Conservation (phyloP, 92 coral and sea anemone species). For the Phenganax subtilis region DNA sequence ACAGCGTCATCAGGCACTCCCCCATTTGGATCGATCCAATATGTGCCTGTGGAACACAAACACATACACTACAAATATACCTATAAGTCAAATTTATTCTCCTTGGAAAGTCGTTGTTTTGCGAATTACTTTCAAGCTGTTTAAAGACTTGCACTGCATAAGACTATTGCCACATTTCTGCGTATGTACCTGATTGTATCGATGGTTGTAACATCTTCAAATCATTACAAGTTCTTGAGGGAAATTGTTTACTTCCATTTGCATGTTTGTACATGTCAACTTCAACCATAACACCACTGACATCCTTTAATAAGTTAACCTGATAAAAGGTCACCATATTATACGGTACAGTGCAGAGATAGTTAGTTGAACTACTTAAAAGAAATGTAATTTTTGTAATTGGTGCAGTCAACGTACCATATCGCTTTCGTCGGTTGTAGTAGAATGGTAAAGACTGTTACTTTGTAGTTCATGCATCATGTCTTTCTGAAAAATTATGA, state of each 20-base stretch:
- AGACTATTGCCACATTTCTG: too few relatives aligned
- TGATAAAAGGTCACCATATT: background rate
- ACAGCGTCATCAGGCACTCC: constrained; percentile 85
- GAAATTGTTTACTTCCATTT: constrained; percentile 75
- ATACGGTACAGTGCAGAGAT: background rate
- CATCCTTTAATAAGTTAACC: constrained; percentile 38
- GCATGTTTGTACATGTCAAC: constrained; percentile 70
- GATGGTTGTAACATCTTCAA: constrained; percentile 49
- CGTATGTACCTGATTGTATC: constrained; percentile 54
- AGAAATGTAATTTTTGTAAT: background rate
- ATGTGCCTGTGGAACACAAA: constrained; percentile 51
- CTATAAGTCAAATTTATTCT: background rate
- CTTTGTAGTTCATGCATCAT: constrained; percentile 4
- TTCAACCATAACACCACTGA: constrained; percentile 50
- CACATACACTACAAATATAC: background rate
- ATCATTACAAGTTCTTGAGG: constrained; percentile 87
- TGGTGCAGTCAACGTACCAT: constrained; percentile 1
- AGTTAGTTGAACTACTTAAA: background rate
- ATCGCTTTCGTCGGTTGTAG: background rate
- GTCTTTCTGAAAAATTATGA: background rate
- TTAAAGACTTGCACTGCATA: too few relatives aligned
- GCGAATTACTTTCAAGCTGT: too few relatives aligned
- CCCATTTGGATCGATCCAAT: constrained; percentile 97
- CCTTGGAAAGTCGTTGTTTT: too few relatives aligned
- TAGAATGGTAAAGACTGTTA: background rate